Evolutionary conservation across 2,797 vertebrate genomes (phyloP).

Genomic region (Petrocephalus schoutedeni): DNA sequence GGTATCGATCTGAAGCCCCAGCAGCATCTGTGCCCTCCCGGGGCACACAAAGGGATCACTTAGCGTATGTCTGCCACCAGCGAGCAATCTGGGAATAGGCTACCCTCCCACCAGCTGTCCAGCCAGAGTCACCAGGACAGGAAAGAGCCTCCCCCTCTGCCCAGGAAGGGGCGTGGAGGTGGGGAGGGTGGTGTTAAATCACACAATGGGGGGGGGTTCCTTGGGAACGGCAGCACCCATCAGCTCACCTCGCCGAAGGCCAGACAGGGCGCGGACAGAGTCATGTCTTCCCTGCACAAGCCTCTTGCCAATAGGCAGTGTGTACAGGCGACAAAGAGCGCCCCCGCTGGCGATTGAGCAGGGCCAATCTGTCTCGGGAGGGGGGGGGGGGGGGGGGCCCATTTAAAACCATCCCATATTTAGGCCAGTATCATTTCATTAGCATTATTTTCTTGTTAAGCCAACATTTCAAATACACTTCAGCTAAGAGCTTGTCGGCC

Average conservation of each 20-base stretch:
- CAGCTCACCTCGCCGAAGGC: neutral
- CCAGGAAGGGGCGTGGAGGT: neutral
- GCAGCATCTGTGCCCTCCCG: neutral
- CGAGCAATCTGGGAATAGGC: neutral
- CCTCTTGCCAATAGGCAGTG: neutral
- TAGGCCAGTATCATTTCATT: neutral
- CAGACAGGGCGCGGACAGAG: neutral
- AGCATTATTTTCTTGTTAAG: neutral
- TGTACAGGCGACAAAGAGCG: neutral
- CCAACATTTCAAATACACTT: neutral
- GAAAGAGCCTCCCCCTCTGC: neutral
- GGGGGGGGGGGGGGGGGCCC: neutral
- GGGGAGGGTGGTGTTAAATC: neutral
- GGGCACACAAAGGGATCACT: constrained; percentile 15
- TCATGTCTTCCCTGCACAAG: neutral
- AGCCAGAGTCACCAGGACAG: neutral
- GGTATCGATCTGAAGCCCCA: neutral
- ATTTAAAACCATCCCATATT: neutral
- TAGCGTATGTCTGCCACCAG: neutral
- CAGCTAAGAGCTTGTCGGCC: neutral
- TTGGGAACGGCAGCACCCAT: neutral
- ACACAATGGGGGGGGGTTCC: neutral
- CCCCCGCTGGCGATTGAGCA: neutral
- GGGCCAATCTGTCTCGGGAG: neutral
- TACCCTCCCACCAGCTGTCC: constrained; percentile 14